Percentiles rank a stretch among this genome's conserved stretches.
Evolutionary conservation across 2,888 invertebrate genomes (phyloP).

Genomic region (Dicycla oo): DNA sequence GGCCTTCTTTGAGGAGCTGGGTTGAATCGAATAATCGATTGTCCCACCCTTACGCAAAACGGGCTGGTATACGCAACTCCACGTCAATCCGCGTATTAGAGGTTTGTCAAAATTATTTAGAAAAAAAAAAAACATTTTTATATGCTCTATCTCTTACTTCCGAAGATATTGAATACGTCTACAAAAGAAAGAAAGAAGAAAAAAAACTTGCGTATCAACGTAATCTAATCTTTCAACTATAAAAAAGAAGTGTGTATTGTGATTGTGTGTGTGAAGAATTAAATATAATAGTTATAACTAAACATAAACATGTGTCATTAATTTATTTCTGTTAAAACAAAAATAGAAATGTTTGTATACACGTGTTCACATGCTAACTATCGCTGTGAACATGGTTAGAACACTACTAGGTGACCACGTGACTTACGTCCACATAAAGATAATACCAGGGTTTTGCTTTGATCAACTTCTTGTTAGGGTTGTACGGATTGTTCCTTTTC

Average conservation of each 20-base stretch:
- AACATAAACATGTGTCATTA: slow-evolving; percentile 1
- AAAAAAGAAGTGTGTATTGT: too few species aligned
- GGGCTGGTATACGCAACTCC: too few species aligned
- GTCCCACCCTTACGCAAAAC: too few species aligned
- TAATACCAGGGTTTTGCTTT: slow-evolving; percentile 72
- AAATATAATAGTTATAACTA: not conserved
- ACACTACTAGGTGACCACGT: slow-evolving; percentile 45
- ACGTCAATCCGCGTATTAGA: too few species aligned
- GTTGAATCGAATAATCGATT: too few species aligned
- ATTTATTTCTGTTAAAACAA: slow-evolving; percentile 30
- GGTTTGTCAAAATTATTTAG: not conserved
- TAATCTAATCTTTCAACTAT: not conserved
- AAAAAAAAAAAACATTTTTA: not conserved
- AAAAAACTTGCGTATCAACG: not conserved
- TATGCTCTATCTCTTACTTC: too few species aligned
- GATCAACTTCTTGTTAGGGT: slow-evolving; percentile 34
- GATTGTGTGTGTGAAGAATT: too few species aligned
- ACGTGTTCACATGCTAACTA: slow-evolving; percentile 27
- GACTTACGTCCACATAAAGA: slow-evolving; percentile 73
- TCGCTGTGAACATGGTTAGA: slow-evolving; percentile 51
- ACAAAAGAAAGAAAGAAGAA: not conserved
- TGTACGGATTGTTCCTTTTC: slow-evolving; percentile 11
- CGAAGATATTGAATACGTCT: too few species aligned
- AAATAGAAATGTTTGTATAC: not conserved
- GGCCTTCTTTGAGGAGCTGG: too few species aligned